Evolutionary conservation across 2,888 invertebrate genomes (phyloP), one percentile per base, ranked within the genome.

Genomic region (Tupiocoris notatus): DNA sequence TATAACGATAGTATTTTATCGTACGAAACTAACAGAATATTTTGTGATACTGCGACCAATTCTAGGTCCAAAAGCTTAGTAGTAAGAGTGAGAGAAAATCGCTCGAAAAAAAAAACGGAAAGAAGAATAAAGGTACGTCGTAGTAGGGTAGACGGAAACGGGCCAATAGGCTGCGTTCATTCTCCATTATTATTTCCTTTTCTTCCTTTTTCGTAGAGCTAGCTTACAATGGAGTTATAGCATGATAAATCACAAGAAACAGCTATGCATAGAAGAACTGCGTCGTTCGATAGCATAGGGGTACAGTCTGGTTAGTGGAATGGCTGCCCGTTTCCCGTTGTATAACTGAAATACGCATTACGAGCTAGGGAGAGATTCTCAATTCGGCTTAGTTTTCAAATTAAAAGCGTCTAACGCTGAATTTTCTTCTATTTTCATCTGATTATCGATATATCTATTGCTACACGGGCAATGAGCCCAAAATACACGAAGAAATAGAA

Each of bases 171-270:
- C 39, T 3, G 23, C 64, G 18, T 64, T 64, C 25, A n/a, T 64
- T n/a, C 64, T 64, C 25, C 20, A 25, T 64, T 64, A 23, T 64
- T 64, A 25, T 22, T 64, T 63, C 24, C 23, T 24, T 63, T 63
- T n/a, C n/a, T 24, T 25, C 64, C 22, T 64, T 63, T 64, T 25
- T 12, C 39, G 39, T 39, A 7, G 39, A 39, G 39, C 18, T 24
- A 64, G 17, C 17, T 25, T 23, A 64, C 64, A 64, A 64, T 64
- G 20, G 64, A 64, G 64, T 64, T 64, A 64, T 64, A 64, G 64
- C 25, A 18, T 23, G 25, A 25, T 64, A 24, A 64, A 64, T 64
- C 64, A 64, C n/a, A 17, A 18, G n/a, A 64, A 64, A 64, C 25
- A 64, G 64, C 64, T 24, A 25, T 64, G 64, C 24, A 64, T 64